phyloP scores from a whole-genome alignment of 2,888 invertebrate genomes.

The Ornithoptera priamus region DNA sequence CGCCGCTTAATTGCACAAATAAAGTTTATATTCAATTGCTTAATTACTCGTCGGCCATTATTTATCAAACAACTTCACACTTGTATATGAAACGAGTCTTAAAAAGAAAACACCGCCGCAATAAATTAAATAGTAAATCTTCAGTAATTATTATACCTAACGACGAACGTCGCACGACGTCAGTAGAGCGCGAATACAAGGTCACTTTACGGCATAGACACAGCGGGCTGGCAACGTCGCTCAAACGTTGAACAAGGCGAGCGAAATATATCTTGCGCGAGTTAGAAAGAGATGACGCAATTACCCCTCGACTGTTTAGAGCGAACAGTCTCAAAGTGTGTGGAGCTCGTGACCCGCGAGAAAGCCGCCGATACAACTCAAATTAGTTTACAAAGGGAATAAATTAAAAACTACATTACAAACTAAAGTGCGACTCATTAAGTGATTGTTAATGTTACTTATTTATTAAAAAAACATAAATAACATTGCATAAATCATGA shows the following conservation, averaged over 20 bases:
- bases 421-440: background rate
- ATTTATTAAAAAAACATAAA: too few species aligned
- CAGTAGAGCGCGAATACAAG: conserved; percentile 65
- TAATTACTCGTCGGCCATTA: background rate
- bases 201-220: conserved; percentile 53
- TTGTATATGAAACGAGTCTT: conserved; percentile 26
- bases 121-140: conserved; percentile 50
- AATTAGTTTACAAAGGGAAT: conserved; percentile 61
- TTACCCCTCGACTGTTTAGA: conserved; percentile 70
- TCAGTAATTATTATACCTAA: conserved; percentile 52
- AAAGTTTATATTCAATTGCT: too few species aligned
- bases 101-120: conserved; percentile 37
- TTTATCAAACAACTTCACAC: conserved; percentile 3
- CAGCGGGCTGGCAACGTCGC: conserved; percentile 65
- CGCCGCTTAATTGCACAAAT: too few species aligned
- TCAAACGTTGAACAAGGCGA: conserved; percentile 44
- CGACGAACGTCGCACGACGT: conserved; percentile 46
- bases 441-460: background rate
- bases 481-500: too few species aligned
- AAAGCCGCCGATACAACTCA: conserved; percentile 64
- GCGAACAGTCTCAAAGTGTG: conserved; percentile 71
- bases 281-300: conserved; percentile 52
- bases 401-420: conserved; percentile 61
- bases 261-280: conserved; percentile 26
- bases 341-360: conserved; percentile 73